Conservation (phyloP, 2,113 vertebrate genomes). For the Castor canadensis region DNA sequence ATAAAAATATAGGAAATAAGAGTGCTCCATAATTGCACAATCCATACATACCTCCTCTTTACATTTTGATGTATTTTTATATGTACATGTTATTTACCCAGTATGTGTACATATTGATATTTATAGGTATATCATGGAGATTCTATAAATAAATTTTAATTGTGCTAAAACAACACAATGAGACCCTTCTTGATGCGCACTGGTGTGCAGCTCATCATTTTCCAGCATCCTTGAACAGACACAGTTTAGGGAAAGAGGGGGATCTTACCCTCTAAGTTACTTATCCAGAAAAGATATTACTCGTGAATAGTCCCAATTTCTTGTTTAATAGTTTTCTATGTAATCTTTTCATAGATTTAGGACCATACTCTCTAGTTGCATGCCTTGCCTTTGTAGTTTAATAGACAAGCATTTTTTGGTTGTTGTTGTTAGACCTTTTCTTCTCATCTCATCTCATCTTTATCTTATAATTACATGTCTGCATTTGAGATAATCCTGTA, state of each 20-base stretch:
- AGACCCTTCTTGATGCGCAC: background rate
- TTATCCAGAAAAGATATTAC: background rate
- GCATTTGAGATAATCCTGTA: slow-evolving; percentile 23
- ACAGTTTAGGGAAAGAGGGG: background rate
- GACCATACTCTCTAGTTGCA: background rate
- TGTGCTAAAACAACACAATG: background rate
- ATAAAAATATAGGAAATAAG: slow-evolving; percentile 12
- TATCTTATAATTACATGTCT: background rate
- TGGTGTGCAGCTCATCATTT: background rate
- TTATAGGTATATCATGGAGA: background rate
- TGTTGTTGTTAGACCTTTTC: slow-evolving; percentile 4
- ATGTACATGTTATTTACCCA: background rate
- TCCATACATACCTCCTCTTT: background rate
- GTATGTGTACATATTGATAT: background rate
- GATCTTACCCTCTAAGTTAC: background rate
- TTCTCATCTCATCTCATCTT: too few relatives aligned
- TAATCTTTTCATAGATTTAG: background rate
- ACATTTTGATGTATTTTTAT: background rate
- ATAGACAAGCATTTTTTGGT: background rate
- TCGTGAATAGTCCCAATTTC: background rate
- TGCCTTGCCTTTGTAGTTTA: slow-evolving; percentile 24
- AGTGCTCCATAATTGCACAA: background rate
- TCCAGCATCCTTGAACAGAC: background rate
- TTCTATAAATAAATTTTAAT: background rate
- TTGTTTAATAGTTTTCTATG: too few relatives aligned